Evolutionary conservation across 2,888 invertebrate species (phyloP).

Genomic region (Diaphora mendica): DNA sequence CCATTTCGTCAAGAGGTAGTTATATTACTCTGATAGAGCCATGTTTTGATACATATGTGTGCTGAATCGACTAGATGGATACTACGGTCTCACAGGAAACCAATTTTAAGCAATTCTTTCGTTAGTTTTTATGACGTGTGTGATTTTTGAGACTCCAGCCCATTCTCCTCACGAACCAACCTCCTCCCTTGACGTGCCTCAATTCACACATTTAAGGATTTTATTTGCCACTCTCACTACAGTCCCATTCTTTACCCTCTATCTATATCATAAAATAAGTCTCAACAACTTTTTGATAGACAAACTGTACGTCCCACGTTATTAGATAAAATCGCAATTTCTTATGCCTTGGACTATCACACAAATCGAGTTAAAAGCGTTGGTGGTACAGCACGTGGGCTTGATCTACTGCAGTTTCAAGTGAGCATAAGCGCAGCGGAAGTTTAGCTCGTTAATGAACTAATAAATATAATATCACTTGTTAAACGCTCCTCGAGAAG

Average conservation of each 20-base stretch:
- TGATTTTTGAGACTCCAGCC: neutral
- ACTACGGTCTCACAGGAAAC: neutral
- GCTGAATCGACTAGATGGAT: no score
- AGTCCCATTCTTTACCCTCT: no score
- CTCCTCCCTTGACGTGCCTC: neutral
- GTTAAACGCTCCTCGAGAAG: neutral
- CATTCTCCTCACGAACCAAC: neutral
- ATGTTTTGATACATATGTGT: no score
- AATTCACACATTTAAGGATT: no score
- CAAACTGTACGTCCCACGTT: neutral
- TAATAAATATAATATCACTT: constrained; percentile 12
- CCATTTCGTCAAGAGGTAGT: no score
- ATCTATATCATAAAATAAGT: neutral
- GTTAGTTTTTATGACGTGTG: neutral
- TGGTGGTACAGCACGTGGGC: constrained; percentile 59
- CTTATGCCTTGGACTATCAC: constrained; percentile 6
- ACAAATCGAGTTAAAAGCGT: constrained; percentile 34
- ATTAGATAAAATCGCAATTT: neutral
- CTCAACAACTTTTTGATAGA: no score
- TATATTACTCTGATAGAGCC: no score
- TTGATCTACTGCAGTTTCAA: constrained; percentile 46
- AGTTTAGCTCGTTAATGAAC: constrained; percentile 10
- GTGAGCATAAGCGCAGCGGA: constrained; percentile 14
- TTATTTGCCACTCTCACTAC: no score
- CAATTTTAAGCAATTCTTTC: neutral